phyloP scores from a whole-genome alignment of 1,140 invertebrate species.

The Limonius californicus region DNA sequence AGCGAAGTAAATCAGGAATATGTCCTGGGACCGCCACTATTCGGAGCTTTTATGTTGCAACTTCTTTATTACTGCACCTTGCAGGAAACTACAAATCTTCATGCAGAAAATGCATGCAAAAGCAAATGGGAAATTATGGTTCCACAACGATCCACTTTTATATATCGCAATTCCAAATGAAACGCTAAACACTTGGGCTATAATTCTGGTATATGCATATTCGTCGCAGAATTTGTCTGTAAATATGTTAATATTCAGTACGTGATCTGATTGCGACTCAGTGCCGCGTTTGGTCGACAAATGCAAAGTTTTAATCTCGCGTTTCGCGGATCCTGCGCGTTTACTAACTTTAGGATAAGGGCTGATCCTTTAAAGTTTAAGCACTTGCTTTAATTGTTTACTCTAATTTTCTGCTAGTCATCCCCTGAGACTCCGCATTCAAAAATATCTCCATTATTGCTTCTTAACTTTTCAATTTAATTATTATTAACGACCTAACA shows the following conservation, averaged over 20 bases:
- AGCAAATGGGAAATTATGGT: not conserved
- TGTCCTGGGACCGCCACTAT: too few relatives aligned
- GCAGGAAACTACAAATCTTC: not conserved
- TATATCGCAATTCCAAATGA: not conserved
- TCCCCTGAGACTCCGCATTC: too few relatives aligned
- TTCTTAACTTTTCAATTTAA: too few relatives aligned
- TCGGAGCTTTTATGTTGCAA: not conserved
- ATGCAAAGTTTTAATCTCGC: constrained; percentile 11
- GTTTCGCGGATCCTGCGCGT: not conserved
- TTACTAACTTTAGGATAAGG: not conserved
- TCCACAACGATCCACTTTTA: too few relatives aligned
- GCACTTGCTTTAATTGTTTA: not conserved
- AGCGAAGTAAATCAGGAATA: too few relatives aligned
- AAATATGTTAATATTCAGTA: constrained; percentile 6
- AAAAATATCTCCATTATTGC: too few relatives aligned
- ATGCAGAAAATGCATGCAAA: not conserved
- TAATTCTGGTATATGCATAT: not conserved
- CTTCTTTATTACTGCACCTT: not conserved
- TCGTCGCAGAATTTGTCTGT: not conserved
- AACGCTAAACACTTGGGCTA: too few relatives aligned
- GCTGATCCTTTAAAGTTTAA: constrained; percentile 4
- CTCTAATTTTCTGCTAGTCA: too few relatives aligned
- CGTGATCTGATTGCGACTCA: constrained; percentile 7
- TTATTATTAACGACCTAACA: too few relatives aligned
- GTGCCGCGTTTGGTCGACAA: not conserved